phyloP scores from a whole-genome alignment of 2,797 vertebrate genomes.

The Darevskia mixta region DNA sequence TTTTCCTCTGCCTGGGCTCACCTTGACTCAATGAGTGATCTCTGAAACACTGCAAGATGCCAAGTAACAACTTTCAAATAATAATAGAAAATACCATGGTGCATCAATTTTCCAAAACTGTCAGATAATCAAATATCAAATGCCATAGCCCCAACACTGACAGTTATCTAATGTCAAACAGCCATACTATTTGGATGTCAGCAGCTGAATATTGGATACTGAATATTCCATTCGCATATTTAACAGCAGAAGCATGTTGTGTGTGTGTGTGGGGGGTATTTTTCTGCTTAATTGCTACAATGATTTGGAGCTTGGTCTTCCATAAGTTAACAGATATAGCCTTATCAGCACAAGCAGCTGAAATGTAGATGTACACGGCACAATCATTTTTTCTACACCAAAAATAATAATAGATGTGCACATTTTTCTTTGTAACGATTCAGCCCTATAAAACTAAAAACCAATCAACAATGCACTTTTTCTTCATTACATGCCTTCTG shows the following conservation, averaged over 20 bases:
- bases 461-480: neutral
- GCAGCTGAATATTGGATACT: constrained; percentile 1
- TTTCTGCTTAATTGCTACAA: neutral
- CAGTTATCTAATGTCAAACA: constrained; percentile 8
- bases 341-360: neutral
- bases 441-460: constrained; percentile 36
- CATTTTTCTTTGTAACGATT: neutral
- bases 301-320: constrained; percentile 4
- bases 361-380: neutral
- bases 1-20: neutral
- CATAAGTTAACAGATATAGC: neutral
- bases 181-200: neutral
- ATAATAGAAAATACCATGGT: neutral
- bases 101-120: constrained; percentile 7
- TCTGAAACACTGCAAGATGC: neutral
- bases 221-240: constrained; percentile 6
- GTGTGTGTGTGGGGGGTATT: neutral
- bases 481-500: constrained; percentile 11
- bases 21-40: neutral
- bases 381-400: neutral
- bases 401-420: constrained; percentile 6
- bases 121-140: constrained; percentile 1
- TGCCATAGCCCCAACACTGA: neutral
- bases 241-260: neutral
- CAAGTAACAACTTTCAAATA: neutral